Evolutionary conservation across 2,113 vertebrate genomes (phyloP).

Genomic region (Chascanopsetta lugubris): DNA sequence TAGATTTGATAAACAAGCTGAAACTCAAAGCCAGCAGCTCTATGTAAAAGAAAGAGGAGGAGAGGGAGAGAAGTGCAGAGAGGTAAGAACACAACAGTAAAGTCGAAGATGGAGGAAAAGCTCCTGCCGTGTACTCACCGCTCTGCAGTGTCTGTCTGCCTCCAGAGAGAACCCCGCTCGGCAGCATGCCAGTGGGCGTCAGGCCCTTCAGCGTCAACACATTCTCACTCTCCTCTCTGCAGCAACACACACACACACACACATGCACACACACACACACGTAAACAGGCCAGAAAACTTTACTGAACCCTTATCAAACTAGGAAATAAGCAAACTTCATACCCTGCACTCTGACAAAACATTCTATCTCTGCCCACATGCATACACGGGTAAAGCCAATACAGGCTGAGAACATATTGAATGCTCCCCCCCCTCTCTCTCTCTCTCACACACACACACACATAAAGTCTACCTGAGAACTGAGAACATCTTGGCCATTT

Average conservation of each 20-base stretch:
- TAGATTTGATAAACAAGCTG: not conserved
- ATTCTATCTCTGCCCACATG: not conserved
- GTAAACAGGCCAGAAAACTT: constrained; percentile 43
- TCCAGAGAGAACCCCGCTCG: constrained; percentile 85
- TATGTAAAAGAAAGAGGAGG: constrained; percentile 5
- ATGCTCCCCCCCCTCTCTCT: not conserved
- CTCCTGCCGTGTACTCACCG: constrained; percentile 70
- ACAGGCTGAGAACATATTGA: not conserved
- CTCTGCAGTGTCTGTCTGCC: constrained; percentile 86
- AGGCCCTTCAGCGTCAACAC: constrained; percentile 87
- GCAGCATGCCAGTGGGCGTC: constrained; percentile 87
- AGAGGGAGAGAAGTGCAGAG: constrained; percentile 4
- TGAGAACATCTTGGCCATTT: constrained; percentile 87
- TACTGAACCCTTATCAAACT: constrained; percentile 22
- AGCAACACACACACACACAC: constrained; percentile 44
- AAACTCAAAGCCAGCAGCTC: constrained; percentile 3
- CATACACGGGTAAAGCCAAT: not conserved
- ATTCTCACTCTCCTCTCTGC: constrained; percentile 87
- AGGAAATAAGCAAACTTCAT: constrained; percentile 1
- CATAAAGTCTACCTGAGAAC: constrained; percentile 79
- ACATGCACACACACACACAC: constrained; percentile 45
- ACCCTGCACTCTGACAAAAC: not conserved
- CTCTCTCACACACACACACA: not conserved
- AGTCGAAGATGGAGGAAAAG: constrained; percentile 30
- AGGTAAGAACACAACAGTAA: constrained; percentile 39